These are phyloP conservation scores for Acanthosepion esculentum DNA, from an alignment of 2,888 invertebrate species.

Conservation along the genomic window DNA sequence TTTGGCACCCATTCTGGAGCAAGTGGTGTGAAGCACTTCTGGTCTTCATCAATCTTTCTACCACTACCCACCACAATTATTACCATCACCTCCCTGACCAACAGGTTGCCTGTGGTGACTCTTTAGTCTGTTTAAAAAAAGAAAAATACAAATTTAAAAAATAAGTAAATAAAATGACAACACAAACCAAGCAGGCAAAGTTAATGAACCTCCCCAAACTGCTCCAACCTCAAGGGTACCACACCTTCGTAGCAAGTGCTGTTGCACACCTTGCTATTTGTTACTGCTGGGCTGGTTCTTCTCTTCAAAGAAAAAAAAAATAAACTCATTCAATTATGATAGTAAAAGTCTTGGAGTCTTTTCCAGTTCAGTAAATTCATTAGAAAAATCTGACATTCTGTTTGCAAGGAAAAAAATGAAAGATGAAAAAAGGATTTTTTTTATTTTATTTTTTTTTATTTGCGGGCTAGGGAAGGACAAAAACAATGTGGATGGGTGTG, in stretches of 20 bases:
- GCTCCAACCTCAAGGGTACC: slow-evolving; percentile 37
- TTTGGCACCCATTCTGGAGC: neutral
- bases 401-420: neutral
- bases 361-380: neutral
- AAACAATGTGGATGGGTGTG: neutral
- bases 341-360: neutral
- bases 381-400: neutral
- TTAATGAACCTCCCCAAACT: neutral
- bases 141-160: neutral
- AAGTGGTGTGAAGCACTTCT: neutral
- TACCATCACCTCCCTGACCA: neutral
- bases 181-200: neutral
- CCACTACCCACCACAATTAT: neutral
- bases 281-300: slow-evolving; percentile 36
- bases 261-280: neutral
- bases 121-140: neutral
- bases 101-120: neutral
- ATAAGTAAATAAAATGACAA: neutral
- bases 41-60: neutral
- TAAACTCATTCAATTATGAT: neutral
- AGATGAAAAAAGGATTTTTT: too few species aligned
- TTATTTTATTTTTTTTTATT: neutral
- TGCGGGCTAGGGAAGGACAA: neutral
- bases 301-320: neutral
- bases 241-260: neutral